phyloP scores from a whole-genome alignment of 2,797 vertebrate genomes.

The Rachycentron canadum region DNA sequence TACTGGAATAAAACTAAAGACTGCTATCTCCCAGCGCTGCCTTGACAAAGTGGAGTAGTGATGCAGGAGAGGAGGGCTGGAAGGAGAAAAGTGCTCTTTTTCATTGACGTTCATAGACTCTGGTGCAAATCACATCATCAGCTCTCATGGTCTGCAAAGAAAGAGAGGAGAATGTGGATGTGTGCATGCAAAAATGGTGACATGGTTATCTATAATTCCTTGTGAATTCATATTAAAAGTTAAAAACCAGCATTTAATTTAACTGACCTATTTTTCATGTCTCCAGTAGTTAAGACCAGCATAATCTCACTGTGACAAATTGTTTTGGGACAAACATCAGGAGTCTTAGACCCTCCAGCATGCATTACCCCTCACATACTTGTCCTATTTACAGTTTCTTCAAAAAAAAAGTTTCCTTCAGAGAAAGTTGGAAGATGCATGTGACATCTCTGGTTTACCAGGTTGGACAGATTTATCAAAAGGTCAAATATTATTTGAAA shows the following conservation, averaged over 20 bases:
- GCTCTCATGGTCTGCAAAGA: slow-evolving; percentile 84
- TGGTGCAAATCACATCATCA: slow-evolving; percentile 84
- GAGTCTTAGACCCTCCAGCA: slow-evolving; percentile 19
- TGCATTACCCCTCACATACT: slow-evolving; percentile 13
- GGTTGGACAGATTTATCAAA: slow-evolving; percentile 31
- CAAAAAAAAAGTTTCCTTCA: background rate
- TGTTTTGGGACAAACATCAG: slow-evolving; percentile 20
- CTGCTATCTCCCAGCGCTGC: slow-evolving; percentile 30
- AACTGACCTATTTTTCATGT: slow-evolving; percentile 1
- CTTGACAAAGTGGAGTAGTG: slow-evolving; percentile 23
- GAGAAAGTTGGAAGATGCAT: slow-evolving; percentile 1
- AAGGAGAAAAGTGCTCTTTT: slow-evolving; percentile 67
- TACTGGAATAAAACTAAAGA: slow-evolving; percentile 53
- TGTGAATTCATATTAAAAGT: slow-evolving; percentile 1
- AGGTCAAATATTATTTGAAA: slow-evolving; percentile 6
- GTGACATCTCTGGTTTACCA: slow-evolving; percentile 23
- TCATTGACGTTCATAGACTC: slow-evolving; percentile 85
- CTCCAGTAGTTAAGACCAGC: background rate
- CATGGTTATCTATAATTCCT: background rate
- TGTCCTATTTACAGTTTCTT: slow-evolving; percentile 22
- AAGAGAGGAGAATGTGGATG: slow-evolving; percentile 35
- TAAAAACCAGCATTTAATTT: background rate
- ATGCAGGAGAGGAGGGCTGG: slow-evolving; percentile 25
- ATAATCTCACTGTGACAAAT: slow-evolving; percentile 2
- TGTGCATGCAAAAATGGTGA: background rate